Evolutionary conservation across 2,888 invertebrate genomes (phyloP).

Genomic region (Imbricaverruca yamaguchii): DNA sequence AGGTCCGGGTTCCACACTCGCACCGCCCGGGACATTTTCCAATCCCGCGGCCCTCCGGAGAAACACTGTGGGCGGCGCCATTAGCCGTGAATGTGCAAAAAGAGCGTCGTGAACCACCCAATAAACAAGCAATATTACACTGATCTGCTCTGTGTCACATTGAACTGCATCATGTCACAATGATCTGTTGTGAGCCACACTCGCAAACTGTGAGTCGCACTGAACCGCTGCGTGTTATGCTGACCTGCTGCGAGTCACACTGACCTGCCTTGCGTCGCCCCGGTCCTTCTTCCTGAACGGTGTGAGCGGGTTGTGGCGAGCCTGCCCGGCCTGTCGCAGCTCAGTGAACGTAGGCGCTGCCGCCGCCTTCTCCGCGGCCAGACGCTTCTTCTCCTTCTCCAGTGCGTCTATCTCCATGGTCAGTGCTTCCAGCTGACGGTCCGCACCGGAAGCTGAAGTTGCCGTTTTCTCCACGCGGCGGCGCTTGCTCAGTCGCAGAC

Average conservation of each 20-base stretch:
- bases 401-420: conserved; percentile 3
- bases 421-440: neutral
- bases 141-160: too few species aligned
- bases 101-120: too few species aligned
- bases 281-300: conserved; percentile 22
- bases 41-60: too few species aligned
- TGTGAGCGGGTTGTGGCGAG: neutral
- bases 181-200: too few species aligned
- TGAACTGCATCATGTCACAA: too few species aligned
- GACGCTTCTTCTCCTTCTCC: neutral
- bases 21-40: too few species aligned
- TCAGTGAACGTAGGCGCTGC: neutral
- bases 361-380: neutral
- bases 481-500: neutral
- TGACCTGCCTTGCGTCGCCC: conserved; percentile 33
- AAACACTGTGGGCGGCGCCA: too few species aligned
- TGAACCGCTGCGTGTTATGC: too few species aligned
- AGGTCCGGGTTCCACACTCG: too few species aligned
- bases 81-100: too few species aligned
- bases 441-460: neutral
- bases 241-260: conserved; percentile 37
- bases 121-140: too few species aligned
- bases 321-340: neutral
- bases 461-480: neutral
- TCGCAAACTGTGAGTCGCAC: too few species aligned